phyloP scores from a whole-genome alignment of 1,140 invertebrate genomes.

The Gyrodactylus bullatarudis region DNA sequence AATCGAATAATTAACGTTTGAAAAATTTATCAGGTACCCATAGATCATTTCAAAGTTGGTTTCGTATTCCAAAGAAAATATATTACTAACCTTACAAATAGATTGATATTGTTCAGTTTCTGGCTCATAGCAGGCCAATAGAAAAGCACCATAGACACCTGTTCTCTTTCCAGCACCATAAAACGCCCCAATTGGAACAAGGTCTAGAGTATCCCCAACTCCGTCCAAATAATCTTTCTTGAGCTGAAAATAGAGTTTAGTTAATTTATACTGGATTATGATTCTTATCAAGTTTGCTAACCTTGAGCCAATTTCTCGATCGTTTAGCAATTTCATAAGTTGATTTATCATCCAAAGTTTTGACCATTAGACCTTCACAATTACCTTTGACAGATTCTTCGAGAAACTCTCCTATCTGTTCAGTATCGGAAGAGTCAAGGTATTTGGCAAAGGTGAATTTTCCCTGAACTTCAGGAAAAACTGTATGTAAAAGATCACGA shows the following conservation, averaged over 20 bases:
- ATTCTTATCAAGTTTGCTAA: constrained; percentile 8
- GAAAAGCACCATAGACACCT: constrained; percentile 68
- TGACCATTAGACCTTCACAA: constrained; percentile 96
- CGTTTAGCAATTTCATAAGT: constrained; percentile 90
- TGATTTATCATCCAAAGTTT: constrained; percentile 58
- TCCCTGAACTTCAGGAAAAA: constrained; percentile 34
- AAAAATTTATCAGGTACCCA: too few relatives aligned
- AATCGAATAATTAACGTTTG: not conserved
- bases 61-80: too few relatives aligned
- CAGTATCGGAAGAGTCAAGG: constrained; percentile 37
- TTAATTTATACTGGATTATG: not conserved
- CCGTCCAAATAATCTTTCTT: constrained; percentile 92
- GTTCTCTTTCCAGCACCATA: constrained; percentile 65
- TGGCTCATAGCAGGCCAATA: constrained; percentile 75
- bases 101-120: constrained; percentile 68
- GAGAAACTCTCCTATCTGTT: constrained; percentile 67
- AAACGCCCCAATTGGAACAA: constrained; percentile 75
- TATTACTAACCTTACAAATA: constrained; percentile 37
- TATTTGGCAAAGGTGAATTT: constrained; percentile 56
- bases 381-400: constrained; percentile 79
- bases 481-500: constrained; percentile 24
- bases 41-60: too few relatives aligned
- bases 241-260: constrained; percentile 21
- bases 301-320: constrained; percentile 76
- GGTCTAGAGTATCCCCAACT: constrained; percentile 59